A percentile compares a stretch with the other conserved stretches of the same genome.
Conservation (phyloP, 2,888 invertebrate species). For the Acanthopleura granulata region DNA sequence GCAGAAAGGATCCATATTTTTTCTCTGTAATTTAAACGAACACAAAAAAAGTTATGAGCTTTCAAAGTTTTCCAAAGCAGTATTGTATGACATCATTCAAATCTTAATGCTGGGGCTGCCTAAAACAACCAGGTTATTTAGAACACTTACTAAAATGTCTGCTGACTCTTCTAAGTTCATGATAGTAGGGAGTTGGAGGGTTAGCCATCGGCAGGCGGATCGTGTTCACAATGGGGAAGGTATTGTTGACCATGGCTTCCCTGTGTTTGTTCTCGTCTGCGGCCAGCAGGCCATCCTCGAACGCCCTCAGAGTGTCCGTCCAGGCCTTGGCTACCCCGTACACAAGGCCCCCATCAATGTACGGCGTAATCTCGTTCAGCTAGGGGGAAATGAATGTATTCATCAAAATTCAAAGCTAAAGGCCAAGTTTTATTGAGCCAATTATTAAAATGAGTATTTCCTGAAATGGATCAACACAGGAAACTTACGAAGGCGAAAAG, state of each 20-base stretch:
- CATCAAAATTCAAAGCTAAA: neutral
- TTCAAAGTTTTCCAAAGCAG: neutral
- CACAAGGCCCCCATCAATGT: conserved; percentile 75
- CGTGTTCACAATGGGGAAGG: conserved; percentile 73
- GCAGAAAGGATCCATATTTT: too few relatives aligned
- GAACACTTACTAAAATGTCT: conserved; percentile 74
- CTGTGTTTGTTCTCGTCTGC: conserved; percentile 31
- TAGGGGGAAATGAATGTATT: conserved; percentile 41
- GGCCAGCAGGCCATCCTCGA: conserved; percentile 67
- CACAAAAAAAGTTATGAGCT: neutral
- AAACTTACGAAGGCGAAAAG: too few relatives aligned
- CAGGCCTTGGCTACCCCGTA: conserved; percentile 76
- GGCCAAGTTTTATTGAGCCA: too few relatives aligned
- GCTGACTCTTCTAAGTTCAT: conserved; percentile 70
- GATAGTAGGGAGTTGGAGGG: conserved; percentile 74
- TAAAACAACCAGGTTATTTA: neutral
- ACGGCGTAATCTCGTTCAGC: conserved; percentile 77
- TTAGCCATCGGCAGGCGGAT: conserved; percentile 74
- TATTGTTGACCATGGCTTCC: conserved; percentile 39
- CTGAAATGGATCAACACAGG: too few relatives aligned
- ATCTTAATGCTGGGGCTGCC: too few relatives aligned
- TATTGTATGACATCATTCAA: neutral
- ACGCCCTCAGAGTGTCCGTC: conserved; percentile 73
- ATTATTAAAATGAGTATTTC: too few relatives aligned
- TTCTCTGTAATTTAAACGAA: too few relatives aligned